phyloP scores from a whole-genome alignment of 2,797 vertebrate genomes.

The Epinephelus malabaricus region DNA sequence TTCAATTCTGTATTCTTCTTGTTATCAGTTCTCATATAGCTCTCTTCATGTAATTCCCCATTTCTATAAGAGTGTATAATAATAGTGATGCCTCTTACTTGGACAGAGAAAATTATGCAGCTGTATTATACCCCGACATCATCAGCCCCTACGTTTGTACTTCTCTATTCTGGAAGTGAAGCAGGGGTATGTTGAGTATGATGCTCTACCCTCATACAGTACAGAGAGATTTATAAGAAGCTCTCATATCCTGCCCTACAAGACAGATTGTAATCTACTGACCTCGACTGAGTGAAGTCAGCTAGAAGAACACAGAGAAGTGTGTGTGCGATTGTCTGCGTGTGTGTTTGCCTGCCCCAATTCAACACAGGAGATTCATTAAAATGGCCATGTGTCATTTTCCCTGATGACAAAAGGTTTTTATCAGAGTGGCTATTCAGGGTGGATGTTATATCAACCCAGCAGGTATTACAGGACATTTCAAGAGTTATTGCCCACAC shows the following conservation, averaged over 20 bases:
- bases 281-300: conserved; percentile 43
- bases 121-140: conserved; percentile 20
- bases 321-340: conserved; percentile 7
- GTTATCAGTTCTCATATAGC: background rate
- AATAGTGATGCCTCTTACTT: conserved; percentile 18
- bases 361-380: conserved; percentile 42
- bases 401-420: conserved; percentile 38
- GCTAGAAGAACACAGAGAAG: conserved; percentile 39
- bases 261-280: conserved; percentile 50
- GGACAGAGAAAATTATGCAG: conserved; percentile 23
- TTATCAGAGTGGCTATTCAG: conserved; percentile 29
- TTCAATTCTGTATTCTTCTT: background rate
- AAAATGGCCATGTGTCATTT: conserved; percentile 37
- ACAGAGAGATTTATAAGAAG: conserved; percentile 46
- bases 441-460: conserved; percentile 17
- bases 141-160: conserved; percentile 10
- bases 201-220: conserved; percentile 12
- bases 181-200: conserved; percentile 11
- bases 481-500: conserved; percentile 36
- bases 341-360: conserved; percentile 2
- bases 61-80: background rate
- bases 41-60: background rate
- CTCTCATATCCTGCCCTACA: conserved; percentile 40
- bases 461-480: conserved; percentile 30
- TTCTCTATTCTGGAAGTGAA: conserved; percentile 12